phyloP scores from a whole-genome alignment of 2,888 invertebrate genomes.

The Augiades crinisus region DNA sequence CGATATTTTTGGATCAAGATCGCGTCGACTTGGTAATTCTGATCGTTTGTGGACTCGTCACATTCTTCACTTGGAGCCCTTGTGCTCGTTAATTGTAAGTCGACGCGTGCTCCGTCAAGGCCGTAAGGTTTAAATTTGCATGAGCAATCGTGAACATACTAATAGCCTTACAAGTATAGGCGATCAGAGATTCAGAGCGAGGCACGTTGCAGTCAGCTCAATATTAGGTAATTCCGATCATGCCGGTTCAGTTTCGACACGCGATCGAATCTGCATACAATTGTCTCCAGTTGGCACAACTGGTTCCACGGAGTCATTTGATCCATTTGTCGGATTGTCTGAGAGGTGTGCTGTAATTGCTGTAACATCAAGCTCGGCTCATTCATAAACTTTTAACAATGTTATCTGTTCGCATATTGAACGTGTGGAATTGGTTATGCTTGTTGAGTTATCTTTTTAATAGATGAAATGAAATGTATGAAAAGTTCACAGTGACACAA shows the following conservation, averaged over 20 bases:
- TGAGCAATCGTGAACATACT: slow-evolving; percentile 47
- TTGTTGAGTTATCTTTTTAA: too few species aligned
- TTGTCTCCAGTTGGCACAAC: slow-evolving; percentile 39
- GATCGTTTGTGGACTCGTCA: slow-evolving; percentile 20
- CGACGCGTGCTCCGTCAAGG: slow-evolving; percentile 49
- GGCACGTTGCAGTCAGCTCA: slow-evolving; percentile 42
- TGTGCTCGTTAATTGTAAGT: slow-evolving; percentile 34
- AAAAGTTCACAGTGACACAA: too few species aligned
- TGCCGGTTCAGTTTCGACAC: slow-evolving; percentile 50
- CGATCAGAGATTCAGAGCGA: slow-evolving; percentile 57
- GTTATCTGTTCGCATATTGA: neutral
- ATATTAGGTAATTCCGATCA: slow-evolving; percentile 61
- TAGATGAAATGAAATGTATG: too few species aligned
- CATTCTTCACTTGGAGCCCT: slow-evolving; percentile 30
- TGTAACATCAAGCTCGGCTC: neutral
- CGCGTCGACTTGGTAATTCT: slow-evolving; percentile 7
- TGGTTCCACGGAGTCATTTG: slow-evolving; percentile 34
- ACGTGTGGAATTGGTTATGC: too few species aligned
- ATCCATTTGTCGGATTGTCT: slow-evolving; percentile 22
- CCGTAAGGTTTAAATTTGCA: slow-evolving; percentile 52
- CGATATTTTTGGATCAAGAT: slow-evolving; percentile 9
- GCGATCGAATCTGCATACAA: slow-evolving; percentile 52
- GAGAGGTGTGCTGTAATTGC: neutral
- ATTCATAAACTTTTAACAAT: slow-evolving; percentile 15
- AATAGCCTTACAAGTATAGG: slow-evolving; percentile 43